Evolutionary conservation across 2,113 vertebrate genomes (phyloP).

Genomic region (Syngnathoides biaculeatus): DNA sequence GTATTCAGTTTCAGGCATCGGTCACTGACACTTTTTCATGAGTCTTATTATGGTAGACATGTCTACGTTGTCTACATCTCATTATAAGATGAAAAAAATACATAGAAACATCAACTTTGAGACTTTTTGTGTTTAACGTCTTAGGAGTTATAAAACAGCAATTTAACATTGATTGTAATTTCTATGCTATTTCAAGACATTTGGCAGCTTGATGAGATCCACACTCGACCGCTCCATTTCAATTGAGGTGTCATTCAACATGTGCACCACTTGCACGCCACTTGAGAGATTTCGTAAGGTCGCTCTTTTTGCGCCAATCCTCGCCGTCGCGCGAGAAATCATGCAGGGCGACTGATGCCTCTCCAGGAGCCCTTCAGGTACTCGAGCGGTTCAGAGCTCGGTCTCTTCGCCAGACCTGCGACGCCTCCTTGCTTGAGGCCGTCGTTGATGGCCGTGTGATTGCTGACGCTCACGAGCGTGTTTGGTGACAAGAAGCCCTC

Average conservation of each 20-base stretch:
- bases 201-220: conserved; percentile 19
- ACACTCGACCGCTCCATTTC: conserved; percentile 2
- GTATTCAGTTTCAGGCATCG: too few relatives aligned
- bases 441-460: not conserved
- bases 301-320: not conserved
- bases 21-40: too few relatives aligned
- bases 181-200: conserved; percentile 23
- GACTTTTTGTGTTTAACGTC: not conserved
- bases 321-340: not conserved
- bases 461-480: conserved; percentile 4
- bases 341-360: not conserved
- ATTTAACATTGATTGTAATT: conserved; percentile 25
- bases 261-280: conserved; percentile 8
- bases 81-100: not conserved
- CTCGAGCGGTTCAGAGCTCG: conserved; percentile 11
- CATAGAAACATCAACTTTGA: conserved; percentile 1
- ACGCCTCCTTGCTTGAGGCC: conserved; percentile 15
- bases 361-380: conserved; percentile 23
- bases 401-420: not conserved
- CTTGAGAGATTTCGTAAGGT: conserved; percentile 16
- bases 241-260: conserved; percentile 26
- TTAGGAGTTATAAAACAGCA: conserved; percentile 16
- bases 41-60: too few relatives aligned
- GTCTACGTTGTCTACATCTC: too few relatives aligned
- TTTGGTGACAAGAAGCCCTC: conserved; percentile 15